Evolutionary conservation across 1,140 invertebrate species (phyloP).

Genomic region (Ooceraea biroi): DNA sequence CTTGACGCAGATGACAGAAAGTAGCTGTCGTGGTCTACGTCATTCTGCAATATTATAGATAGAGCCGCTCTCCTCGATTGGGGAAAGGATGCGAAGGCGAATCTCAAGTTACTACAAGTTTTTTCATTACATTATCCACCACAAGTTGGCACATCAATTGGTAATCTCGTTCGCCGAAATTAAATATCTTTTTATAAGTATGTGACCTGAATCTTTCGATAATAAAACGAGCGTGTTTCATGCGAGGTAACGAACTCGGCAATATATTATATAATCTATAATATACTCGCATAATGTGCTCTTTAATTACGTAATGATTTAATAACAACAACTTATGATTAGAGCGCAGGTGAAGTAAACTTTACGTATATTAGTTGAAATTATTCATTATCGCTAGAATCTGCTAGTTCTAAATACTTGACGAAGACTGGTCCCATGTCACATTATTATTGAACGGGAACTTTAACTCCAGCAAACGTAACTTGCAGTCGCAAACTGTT

Average conservation of each 20-base stretch:
- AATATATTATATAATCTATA: too few species aligned
- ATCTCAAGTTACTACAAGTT: slow-evolving; percentile 15
- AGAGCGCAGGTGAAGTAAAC: too few species aligned
- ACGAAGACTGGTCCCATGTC: too few species aligned
- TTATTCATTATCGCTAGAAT: too few species aligned
- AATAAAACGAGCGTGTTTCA: neutral
- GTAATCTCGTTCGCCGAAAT: slow-evolving; percentile 7
- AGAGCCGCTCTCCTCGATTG: neutral
- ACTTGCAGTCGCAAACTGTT: too few species aligned
- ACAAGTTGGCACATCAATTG: slow-evolving; percentile 5
- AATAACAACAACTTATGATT: too few species aligned
- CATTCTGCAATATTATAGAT: slow-evolving; percentile 27
- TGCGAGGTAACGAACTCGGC: neutral
- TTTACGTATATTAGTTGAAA: too few species aligned
- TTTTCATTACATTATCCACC: slow-evolving; percentile 32
- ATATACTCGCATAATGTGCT: too few species aligned
- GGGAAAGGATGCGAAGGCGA: neutral
- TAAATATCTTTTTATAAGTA: slow-evolving; percentile 6
- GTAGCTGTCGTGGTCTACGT: slow-evolving; percentile 18
- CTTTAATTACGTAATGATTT: too few species aligned
- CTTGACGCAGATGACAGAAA: slow-evolving; percentile 43
- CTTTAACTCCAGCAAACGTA: too few species aligned
- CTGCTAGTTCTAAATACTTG: too few species aligned
- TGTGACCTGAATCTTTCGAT: slow-evolving; percentile 16
- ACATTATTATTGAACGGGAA: too few species aligned